Conservation (phyloP, 2,113 vertebrate species). For the Cisticola juncidis region DNA sequence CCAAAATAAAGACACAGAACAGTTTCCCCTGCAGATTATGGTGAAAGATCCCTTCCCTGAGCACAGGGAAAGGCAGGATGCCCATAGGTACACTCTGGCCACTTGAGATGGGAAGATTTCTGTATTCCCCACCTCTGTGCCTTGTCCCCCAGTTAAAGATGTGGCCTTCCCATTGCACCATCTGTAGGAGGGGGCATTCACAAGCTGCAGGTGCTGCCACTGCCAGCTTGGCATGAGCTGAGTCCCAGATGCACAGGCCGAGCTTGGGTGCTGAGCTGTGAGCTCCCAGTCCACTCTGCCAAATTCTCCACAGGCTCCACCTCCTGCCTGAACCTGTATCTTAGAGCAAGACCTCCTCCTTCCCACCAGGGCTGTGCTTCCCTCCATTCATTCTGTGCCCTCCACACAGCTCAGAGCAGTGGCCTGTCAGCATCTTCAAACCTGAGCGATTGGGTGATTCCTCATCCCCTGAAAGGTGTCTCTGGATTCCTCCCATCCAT, state of each 20-base stretch:
- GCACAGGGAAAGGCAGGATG: background rate
- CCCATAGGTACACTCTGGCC: background rate
- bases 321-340: background rate
- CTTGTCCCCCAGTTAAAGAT: background rate
- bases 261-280: background rate
- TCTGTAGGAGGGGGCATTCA: background rate
- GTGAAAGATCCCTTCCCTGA: background rate
- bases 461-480: background rate
- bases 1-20: background rate
- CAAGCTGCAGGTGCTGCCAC: background rate
- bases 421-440: background rate
- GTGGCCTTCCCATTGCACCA: background rate
- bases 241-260: background rate
- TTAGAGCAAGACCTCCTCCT: background rate
- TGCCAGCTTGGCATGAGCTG: background rate
- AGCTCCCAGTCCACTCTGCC: background rate
- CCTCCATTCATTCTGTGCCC: background rate
- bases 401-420: background rate
- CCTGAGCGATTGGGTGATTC: background rate
- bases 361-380: background rate
- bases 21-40: background rate
- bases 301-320: background rate
- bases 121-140: background rate
- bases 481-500: background rate
- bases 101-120: background rate